Percentiles rank a stretch among this genome's conserved stretches.
These are phyloP conservation scores for Abramis brama DNA, from an alignment of 2,113 vertebrate genomes.

Conservation along the genomic window DNA sequence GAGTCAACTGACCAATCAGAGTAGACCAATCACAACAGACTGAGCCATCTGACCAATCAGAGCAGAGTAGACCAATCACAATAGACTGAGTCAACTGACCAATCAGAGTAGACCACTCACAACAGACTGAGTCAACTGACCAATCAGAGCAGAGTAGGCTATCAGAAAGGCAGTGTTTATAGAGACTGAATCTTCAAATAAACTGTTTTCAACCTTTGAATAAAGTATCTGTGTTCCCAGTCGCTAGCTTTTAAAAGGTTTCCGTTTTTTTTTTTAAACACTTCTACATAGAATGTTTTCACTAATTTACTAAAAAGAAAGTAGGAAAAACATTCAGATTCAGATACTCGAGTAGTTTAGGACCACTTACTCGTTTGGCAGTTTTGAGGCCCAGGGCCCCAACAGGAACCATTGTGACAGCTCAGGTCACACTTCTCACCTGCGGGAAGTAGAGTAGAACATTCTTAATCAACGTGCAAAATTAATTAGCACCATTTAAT, in stretches of 20 bases:
- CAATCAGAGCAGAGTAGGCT: too few relatives aligned
- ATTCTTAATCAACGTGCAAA: not conserved
- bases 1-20: too few relatives aligned
- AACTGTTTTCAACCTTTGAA: not conserved
- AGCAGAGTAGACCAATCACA: too few relatives aligned
- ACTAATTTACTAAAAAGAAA: not conserved
- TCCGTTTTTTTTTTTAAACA: not conserved
- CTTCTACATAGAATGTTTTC: not conserved
- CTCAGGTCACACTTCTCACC: conserved; percentile 83
- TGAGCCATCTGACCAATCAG: too few relatives aligned
- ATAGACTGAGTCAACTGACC: too few relatives aligned
- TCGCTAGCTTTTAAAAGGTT: not conserved
- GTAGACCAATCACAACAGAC: too few relatives aligned
- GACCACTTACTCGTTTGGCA: conserved; percentile 89
- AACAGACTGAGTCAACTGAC: too few relatives aligned
- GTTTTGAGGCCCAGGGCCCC: conserved; percentile 84
- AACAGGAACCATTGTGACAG: conserved; percentile 88
- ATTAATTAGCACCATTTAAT: not conserved
- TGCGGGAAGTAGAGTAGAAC: conserved; percentile 62
- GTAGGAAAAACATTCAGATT: not conserved
- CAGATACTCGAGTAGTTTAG: not conserved
- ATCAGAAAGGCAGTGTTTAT: too few relatives aligned
- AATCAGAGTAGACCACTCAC: too few relatives aligned
- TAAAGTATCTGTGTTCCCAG: not conserved
- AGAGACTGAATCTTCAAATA: not conserved